Base-by-base conservation (phyloP, 2,888 invertebrate species). In the Eudemis profundana region DNA sequence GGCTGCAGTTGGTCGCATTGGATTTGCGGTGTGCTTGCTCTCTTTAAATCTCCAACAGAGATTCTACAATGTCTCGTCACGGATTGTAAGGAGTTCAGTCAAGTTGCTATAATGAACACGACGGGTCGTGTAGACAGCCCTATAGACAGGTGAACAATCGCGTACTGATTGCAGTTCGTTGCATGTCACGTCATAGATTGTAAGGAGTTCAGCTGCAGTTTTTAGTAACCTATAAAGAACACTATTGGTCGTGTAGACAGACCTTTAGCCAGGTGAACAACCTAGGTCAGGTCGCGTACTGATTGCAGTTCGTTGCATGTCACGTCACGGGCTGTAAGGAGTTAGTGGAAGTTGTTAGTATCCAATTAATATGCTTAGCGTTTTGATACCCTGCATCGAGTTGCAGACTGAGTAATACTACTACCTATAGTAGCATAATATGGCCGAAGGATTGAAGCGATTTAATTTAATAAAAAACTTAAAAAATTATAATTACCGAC, bases 251-350 rank as follows among this genome's bases (percentile, higher is more conserved):
- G 33, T 23, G 23, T 8, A 33, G 33, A 33, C 33, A 33, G 8
- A 7, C 33, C 33, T 33, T 10, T 12, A 33, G 8, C 2, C 5
- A 33, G 33, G 33, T 33, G 33, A 23, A 23, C 23, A 5, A 23
- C 23, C 23, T 2, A 27, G 44, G 56, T 27, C 23, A 15, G 54
- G 42, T 27, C 19, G 4, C 27, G 50, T 27, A 44, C 56, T 56
- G 27, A 27, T 44, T 56, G 17, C 27, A 44, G 42, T 40, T 54
- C 23, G 21, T 54, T 23, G 38, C 38, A 14, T 23, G 40, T 17
- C 51, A 17, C n/a, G 23, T 23, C 23, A 23, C 5, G 23, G 23
- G 5, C 5, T 23, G 3, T 3, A 23, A 23, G 23, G 23, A 23
- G 23, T 23, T 23, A 49, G 27, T 29, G 15, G 8, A 7, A 12